A percentile compares a stretch with the other conserved stretches of the same genome.
phyloP scores from a whole-genome alignment of 1,140 invertebrate genomes.

The Schmidtea mediterranea region DNA sequence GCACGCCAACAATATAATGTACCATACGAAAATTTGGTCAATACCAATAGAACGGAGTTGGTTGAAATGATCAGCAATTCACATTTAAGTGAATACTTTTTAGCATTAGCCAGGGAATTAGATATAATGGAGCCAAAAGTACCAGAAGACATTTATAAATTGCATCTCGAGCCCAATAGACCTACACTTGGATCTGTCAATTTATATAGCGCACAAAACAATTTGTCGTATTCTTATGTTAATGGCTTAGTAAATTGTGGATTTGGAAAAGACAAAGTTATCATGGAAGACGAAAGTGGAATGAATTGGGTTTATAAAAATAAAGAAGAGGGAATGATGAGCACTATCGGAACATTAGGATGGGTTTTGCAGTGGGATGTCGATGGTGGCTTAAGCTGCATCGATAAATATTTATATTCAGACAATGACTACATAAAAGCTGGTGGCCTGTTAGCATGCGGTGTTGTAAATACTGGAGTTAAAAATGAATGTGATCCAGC shows the following conservation, averaged over 20 bases:
- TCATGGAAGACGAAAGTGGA: no score
- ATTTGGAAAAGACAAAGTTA: slow-evolving; percentile 70
- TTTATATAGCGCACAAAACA: slow-evolving; percentile 19
- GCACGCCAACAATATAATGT: slow-evolving; percentile 63
- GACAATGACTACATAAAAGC: no score
- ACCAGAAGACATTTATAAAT: slow-evolving; percentile 96
- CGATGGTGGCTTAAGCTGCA: no score
- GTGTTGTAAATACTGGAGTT: no score
- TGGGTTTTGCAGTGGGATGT: no score
- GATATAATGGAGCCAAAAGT: slow-evolving; percentile 99
- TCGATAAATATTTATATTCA: no score
- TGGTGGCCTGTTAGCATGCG: no score
- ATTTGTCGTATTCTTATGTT: slow-evolving; percentile 86
- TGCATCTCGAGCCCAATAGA: slow-evolving; percentile 41
- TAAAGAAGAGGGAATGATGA: no score
- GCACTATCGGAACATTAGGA: no score
- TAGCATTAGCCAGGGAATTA: slow-evolving; percentile 75
- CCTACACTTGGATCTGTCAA: slow-evolving; percentile 32
- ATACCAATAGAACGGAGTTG: slow-evolving; percentile 40
- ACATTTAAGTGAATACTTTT: slow-evolving; percentile 65
- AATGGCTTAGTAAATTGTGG: slow-evolving; percentile 37
- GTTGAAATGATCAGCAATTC: slow-evolving; percentile 85
- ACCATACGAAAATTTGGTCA: slow-evolving; percentile 11
- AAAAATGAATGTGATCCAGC: no score
- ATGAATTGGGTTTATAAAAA: no score